Evolutionary conservation across 1,140 invertebrate species (phyloP).

Genomic region (Tachypleus tridentatus): DNA sequence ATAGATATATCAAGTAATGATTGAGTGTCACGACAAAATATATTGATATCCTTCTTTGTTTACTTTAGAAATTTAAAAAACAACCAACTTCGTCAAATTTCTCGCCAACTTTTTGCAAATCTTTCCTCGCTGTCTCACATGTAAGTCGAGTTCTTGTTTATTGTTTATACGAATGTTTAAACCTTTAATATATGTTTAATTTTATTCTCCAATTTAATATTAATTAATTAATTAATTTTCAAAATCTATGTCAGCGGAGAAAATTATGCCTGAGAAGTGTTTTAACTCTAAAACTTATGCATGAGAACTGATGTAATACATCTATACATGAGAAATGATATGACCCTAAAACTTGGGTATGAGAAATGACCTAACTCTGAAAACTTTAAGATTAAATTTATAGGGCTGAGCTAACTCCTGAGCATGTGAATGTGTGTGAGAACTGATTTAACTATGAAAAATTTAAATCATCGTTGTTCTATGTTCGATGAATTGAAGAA

Average conservation of each 20-base stretch:
- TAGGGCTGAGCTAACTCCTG: too few species aligned
- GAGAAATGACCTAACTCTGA: too few species aligned
- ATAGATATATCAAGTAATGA: too few species aligned
- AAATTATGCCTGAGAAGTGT: not conserved
- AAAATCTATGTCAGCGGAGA: not conserved
- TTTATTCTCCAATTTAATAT: not conserved
- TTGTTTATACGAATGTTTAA: not conserved
- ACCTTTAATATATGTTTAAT: not conserved
- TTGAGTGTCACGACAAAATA: too few species aligned
- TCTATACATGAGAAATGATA: too few species aligned
- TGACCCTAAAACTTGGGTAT: too few species aligned
- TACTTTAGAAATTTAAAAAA: constrained; percentile 22
- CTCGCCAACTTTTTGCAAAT: constrained; percentile 30
- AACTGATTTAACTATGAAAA: too few species aligned
- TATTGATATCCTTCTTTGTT: not conserved
- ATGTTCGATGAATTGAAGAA: too few species aligned
- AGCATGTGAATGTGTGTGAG: too few species aligned
- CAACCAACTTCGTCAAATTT: constrained; percentile 25
- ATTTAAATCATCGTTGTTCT: too few species aligned
- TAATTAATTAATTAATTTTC: not conserved
- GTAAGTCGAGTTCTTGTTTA: constrained; percentile 31
- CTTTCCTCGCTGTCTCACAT: constrained; percentile 37
- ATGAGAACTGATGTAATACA: not conserved
- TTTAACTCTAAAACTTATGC: constrained; percentile 2
- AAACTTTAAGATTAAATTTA: too few species aligned